Base-by-base conservation (phyloP, 2,797 vertebrate genomes). In the Sciurus carolinensis region DNA sequence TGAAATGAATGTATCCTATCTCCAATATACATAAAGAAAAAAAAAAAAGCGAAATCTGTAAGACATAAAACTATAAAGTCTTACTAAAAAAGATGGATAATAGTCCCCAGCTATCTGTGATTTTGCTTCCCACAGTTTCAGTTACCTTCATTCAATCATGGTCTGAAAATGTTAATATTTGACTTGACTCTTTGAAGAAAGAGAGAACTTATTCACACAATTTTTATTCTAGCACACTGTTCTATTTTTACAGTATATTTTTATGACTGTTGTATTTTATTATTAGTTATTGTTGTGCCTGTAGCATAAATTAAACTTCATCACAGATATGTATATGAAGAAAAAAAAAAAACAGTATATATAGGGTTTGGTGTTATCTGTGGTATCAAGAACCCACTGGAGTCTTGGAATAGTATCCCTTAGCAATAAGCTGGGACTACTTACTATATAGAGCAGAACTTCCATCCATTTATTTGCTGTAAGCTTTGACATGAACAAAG, bases 31-130 rank as follows among this genome's bases (percentile, higher is more conserved):
- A 79, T 11, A 7, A 4, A 28, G n/a, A 50, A 50, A 50, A 50
- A 50, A 50, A 62, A 86, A 44, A 67, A 81, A 59, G 28, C n/a
- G 59, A 96, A 81, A 76, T 26, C 20, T 44, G 64, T 57, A 59
- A 57, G 33, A 89, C 64, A 91, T n/a, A 77, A 95, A 91, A 91
- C 47, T 66, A 79, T 33, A 36, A 87, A 89, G 66, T n/a, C 17
- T 87, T 91, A 90, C 42, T 95, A 69, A 90, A 36, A 80, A 42
- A 80, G 69, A 90, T 47, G 69, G 39, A 86, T 12, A 77, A 57
- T 36, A 71, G 64, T 10, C 8, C 22, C 28, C 33, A 67, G 5
- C 28, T 39, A 66, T 54, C 59, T 66, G 44, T 30, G 52, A 33
- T 36, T 42, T 75, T 7, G 39, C 5, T 8, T 83, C 72, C 79